Evolutionary conservation across 2,888 invertebrate genomes (phyloP).

Genomic region (Agrilus biguttatus): DNA sequence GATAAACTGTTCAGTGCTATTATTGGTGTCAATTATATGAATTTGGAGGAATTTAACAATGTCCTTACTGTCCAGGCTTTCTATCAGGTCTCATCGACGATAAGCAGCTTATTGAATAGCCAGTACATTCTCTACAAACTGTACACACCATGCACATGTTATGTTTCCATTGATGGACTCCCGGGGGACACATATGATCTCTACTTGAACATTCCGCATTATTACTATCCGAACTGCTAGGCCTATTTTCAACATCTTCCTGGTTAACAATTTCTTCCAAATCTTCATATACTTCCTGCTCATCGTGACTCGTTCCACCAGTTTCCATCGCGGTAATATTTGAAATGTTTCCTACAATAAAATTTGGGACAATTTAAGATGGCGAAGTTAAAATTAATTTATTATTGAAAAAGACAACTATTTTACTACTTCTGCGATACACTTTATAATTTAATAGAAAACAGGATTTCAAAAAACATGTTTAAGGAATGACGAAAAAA

Average conservation of each 20-base stretch:
- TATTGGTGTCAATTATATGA: too few species aligned
- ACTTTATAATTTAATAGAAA: too few species aligned
- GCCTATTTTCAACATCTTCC: conserved; percentile 39
- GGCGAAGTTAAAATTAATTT: too few species aligned
- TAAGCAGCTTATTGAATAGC: conserved; percentile 74
- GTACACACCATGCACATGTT: conserved; percentile 83
- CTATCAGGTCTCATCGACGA: conserved; percentile 59
- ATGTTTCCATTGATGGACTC: conserved; percentile 65
- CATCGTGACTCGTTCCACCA: conserved; percentile 30
- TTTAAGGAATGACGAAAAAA: too few species aligned
- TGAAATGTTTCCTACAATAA: conserved; percentile 12
- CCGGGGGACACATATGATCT: conserved; percentile 42
- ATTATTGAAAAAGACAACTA: too few species aligned
- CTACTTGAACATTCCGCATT: conserved; percentile 8
- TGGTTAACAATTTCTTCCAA: conserved; percentile 33
- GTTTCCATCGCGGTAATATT: conserved; percentile 41
- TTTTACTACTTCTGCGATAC: too few species aligned
- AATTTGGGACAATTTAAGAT: not conserved
- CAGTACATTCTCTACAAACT: conserved; percentile 85
- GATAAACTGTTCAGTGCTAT: too few species aligned
- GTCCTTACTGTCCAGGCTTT: conserved; percentile 71
- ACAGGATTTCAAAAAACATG: too few species aligned
- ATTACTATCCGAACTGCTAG: conserved; percentile 28
- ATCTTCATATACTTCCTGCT: conserved; percentile 38
- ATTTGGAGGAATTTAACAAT: not conserved